Evolutionary conservation across 2,888 invertebrate genomes (phyloP).

Genomic region (Molorchus minor): DNA sequence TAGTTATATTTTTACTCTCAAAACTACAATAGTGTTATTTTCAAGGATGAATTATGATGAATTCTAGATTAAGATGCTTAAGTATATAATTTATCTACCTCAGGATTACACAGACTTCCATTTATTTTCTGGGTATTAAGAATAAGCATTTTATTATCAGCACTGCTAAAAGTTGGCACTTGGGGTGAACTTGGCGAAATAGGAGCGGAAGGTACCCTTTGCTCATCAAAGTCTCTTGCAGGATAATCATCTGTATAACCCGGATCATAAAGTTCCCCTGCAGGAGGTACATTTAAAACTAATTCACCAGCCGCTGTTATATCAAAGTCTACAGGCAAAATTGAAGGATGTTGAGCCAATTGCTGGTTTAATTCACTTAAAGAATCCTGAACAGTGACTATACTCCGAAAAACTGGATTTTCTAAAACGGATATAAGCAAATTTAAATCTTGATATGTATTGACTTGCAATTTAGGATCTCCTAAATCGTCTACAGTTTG

Average conservation of each 20-base stretch:
- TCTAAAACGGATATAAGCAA: conserved; percentile 84
- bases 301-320: conserved; percentile 81
- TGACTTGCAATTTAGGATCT: conserved; percentile 81
- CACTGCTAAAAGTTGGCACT: conserved; percentile 78
- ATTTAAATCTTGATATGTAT: conserved; percentile 81
- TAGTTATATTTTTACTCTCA: no score
- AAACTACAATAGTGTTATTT: no score
- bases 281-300: conserved; percentile 71
- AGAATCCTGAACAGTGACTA: conserved; percentile 92
- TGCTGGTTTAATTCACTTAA: conserved; percentile 87
- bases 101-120: conserved; percentile 79
- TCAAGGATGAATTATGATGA: no score
- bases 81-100: conserved; percentile 66
- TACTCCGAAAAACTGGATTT: conserved; percentile 90
- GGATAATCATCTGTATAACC: conserved; percentile 64
- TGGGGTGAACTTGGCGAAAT: conserved; percentile 75
- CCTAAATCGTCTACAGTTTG: conserved; percentile 85
- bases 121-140: conserved; percentile 69
- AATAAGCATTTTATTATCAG: conserved; percentile 84
- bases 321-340: conserved; percentile 92
- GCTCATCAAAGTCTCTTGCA: conserved; percentile 74
- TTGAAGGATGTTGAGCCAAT: conserved; percentile 89
- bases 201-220: conserved; percentile 79
- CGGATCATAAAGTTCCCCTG: conserved; percentile 67
- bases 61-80: no score